Conservation (phyloP, 2,888 invertebrate species). For the Drosophila phalerata region DNA sequence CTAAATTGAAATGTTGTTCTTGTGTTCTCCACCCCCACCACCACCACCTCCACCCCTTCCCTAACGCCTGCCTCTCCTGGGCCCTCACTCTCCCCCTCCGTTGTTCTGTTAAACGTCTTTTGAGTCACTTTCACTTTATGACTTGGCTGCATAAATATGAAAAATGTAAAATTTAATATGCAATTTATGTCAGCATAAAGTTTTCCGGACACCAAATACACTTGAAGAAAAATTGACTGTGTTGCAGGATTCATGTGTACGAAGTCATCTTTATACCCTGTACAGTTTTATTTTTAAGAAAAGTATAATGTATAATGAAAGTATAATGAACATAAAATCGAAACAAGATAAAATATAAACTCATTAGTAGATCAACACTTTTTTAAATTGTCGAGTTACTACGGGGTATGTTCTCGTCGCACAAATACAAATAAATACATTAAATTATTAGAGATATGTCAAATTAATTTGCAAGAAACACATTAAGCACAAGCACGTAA, state of each 20-base stretch:
- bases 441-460: too few species aligned
- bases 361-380: too few species aligned
- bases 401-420: too few species aligned
- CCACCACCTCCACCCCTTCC: not conserved
- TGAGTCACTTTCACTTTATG: constrained; percentile 79
- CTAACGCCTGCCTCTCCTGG: not conserved
- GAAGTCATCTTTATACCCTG: not conserved
- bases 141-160: constrained; percentile 78
- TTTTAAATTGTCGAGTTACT: too few species aligned
- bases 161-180: constrained; percentile 82
- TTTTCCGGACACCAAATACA: constrained; percentile 30
- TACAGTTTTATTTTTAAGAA: not conserved
- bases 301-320: too few species aligned
- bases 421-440: too few species aligned
- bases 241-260: not conserved
- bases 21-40: constrained; percentile 12
- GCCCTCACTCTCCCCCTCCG: not conserved
- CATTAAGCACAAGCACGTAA: too few species aligned
- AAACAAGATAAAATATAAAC: too few species aligned
- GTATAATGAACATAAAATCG: too few species aligned
- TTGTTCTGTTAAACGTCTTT: constrained; percentile 51
- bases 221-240: constrained; percentile 5
- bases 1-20: constrained; percentile 78
- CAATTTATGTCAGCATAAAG: constrained; percentile 73
- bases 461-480: too few species aligned